A percentile compares a stretch with the other conserved stretches of the same genome.
These are phyloP conservation scores for Thereva nobilitata DNA, from an alignment of 2,888 invertebrate species.

Conservation along the genomic window DNA sequence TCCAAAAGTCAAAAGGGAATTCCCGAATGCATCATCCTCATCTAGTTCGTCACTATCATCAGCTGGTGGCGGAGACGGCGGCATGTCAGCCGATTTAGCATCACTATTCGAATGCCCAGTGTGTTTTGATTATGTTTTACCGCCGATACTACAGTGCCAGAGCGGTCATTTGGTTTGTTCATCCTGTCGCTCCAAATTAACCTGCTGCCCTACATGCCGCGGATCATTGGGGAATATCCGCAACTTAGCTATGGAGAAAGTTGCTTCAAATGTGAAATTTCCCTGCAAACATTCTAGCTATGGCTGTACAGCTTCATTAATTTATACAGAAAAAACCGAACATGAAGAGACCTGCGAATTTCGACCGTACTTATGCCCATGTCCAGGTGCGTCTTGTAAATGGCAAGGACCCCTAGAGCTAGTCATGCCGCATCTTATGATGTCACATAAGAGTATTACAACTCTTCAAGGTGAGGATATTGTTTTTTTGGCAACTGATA, in stretches of 20 bases:
- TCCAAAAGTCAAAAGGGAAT: constrained; percentile 52
- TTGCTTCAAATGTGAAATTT: constrained; percentile 97
- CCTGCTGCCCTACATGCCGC: constrained; percentile 97
- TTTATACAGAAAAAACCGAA: constrained; percentile 97
- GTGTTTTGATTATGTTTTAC: constrained; percentile 98
- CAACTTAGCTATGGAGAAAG: constrained; percentile 99
- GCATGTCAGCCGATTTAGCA: constrained; percentile 83
- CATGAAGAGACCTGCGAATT: constrained; percentile 99
- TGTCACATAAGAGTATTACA: constrained; percentile 96
- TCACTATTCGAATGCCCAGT: constrained; percentile 95
- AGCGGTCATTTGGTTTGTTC: constrained; percentile 99
- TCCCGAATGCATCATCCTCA: constrained; percentile 57
- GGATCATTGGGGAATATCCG: constrained; percentile 96
- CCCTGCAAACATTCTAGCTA: constrained; percentile 98
- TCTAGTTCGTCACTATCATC: constrained; percentile 58
- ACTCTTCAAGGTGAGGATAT: constrained; percentile 99
- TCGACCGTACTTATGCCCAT: constrained; percentile 97
- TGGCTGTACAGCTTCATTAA: constrained; percentile 89
- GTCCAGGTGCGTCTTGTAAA: constrained; percentile 99
- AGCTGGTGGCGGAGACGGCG: constrained; percentile 58
- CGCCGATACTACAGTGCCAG: constrained; percentile 98
- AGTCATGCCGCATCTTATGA: constrained; percentile 98
- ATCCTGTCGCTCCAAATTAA: constrained; percentile 93
- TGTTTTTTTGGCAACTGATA: constrained; percentile 98
- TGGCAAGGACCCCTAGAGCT: constrained; percentile 98